These are phyloP conservation scores for Melanotaenia parkinsoni DNA, from an alignment of 2,797 vertebrate species.

Conservation along the genomic window DNA sequence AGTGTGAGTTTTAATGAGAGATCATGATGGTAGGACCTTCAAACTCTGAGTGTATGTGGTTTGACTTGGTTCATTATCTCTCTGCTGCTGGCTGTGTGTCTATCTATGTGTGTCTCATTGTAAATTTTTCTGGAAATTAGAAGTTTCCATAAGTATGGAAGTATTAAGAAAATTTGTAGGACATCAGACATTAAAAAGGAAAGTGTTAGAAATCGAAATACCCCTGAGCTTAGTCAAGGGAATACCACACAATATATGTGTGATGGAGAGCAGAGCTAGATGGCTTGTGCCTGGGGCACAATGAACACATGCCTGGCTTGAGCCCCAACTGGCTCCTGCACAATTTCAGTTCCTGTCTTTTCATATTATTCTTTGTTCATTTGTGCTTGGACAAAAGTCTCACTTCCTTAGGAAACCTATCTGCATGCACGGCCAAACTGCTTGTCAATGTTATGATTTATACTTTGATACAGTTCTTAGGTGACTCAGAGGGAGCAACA, in stretches of 20 bases:
- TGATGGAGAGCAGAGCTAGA: slow-evolving; percentile 21
- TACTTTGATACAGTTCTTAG: slow-evolving; percentile 15
- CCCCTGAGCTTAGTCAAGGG: slow-evolving; percentile 12
- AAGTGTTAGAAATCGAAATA: neutral
- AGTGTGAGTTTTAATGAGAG: slow-evolving; percentile 51
- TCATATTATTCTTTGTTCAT: slow-evolving; percentile 47
- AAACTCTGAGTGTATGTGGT: slow-evolving; percentile 19
- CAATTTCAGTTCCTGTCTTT: slow-evolving; percentile 59
- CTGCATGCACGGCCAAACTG: slow-evolving; percentile 20
- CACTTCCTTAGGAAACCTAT: slow-evolving; percentile 51
- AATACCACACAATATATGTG: slow-evolving; percentile 1
- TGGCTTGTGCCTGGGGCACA: slow-evolving; percentile 57
- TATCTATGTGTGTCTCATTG: neutral
- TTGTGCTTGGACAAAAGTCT: slow-evolving; percentile 45
- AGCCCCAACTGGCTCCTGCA: slow-evolving; percentile 50
- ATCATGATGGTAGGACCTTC: slow-evolving; percentile 35
- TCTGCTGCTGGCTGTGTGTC: neutral
- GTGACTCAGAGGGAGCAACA: slow-evolving; percentile 41
- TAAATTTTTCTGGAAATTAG: slow-evolving; percentile 11
- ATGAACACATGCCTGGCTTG: slow-evolving; percentile 62
- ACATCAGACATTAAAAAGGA: slow-evolving; percentile 2
- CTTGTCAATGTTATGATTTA: slow-evolving; percentile 44
- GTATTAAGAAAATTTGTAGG: neutral
- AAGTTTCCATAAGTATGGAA: neutral
- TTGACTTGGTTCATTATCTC: slow-evolving; percentile 8